phyloP scores from a whole-genome alignment of 2,888 invertebrate genomes.

The Melieria picta region DNA sequence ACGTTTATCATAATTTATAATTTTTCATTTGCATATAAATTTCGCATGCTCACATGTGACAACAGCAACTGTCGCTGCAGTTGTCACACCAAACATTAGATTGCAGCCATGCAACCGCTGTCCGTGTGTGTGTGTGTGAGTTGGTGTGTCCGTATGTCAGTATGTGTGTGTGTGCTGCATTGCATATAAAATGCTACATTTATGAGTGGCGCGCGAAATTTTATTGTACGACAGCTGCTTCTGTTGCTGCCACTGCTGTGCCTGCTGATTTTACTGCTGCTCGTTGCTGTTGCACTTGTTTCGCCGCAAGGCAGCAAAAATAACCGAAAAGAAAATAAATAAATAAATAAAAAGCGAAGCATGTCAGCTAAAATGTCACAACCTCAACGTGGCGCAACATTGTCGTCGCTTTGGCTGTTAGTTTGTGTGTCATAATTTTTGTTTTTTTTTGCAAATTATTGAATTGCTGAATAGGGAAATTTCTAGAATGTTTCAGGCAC shows the following conservation, averaged over 20 bases:
- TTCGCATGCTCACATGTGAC: conserved; percentile 52
- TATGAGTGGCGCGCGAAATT: conserved; percentile 55
- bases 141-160: conserved; percentile 4
- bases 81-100: conserved; percentile 10
- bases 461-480: no score
- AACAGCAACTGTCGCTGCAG: conserved; percentile 57
- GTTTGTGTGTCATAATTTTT: conserved; percentile 30
- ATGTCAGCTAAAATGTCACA: conserved; percentile 45
- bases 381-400: conserved; percentile 34
- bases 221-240: conserved; percentile 63
- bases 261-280: conserved; percentile 8
- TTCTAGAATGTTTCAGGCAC: no score
- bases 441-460: conserved; percentile 47
- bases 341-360: no score
- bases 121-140: neutral
- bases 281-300: conserved; percentile 21
- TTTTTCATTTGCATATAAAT: conserved; percentile 56
- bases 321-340: neutral
- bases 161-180: conserved; percentile 4
- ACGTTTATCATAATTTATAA: conserved; percentile 62
- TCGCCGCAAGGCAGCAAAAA: conserved; percentile 18
- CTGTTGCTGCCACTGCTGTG: conserved; percentile 18
- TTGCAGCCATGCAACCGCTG: conserved; percentile 5
- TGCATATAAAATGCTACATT: conserved; percentile 45
- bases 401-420: conserved; percentile 3